Conservation (phyloP, 2,113 vertebrate species). For the Apodemus sylvaticus region DNA sequence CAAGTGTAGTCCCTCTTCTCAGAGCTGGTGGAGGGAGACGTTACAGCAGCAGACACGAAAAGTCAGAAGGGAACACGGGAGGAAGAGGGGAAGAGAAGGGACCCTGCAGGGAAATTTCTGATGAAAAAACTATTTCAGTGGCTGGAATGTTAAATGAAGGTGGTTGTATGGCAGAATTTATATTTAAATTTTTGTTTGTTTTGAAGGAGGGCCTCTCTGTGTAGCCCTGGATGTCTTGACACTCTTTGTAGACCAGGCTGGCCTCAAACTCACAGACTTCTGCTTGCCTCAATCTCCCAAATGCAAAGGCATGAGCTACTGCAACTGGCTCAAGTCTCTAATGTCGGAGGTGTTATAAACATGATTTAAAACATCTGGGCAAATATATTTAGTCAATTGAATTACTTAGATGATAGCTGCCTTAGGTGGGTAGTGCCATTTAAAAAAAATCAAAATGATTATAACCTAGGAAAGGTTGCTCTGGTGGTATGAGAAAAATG, state of each 20-base stretch:
- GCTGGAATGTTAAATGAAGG: not conserved
- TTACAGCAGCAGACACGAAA: not conserved
- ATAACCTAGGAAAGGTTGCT: slow-evolving; percentile 42
- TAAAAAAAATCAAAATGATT: slow-evolving; percentile 37
- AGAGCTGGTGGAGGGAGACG: not conserved
- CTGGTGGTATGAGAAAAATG: slow-evolving; percentile 54
- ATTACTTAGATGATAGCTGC: slow-evolving; percentile 1
- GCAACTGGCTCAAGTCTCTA: slow-evolving; percentile 27
- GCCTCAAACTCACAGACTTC: not conserved
- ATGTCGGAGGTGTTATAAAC: slow-evolving; percentile 22
- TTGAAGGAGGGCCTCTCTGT: not conserved
- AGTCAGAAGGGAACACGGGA: not conserved
- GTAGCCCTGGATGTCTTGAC: not conserved
- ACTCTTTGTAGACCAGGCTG: not conserved
- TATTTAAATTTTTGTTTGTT: not conserved
- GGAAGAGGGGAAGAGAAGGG: not conserved
- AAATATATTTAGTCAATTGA: not conserved
- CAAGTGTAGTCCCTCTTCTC: not conserved
- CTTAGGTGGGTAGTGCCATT: not conserved
- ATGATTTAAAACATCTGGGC: slow-evolving; percentile 33
- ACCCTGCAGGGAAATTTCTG: not conserved
- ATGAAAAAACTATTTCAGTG: not conserved
- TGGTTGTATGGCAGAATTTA: not conserved
- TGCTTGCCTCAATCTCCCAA: not conserved
- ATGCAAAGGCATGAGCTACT: not conserved